These are phyloP conservation scores for Philotrypesis tridentata DNA, from an alignment of 1,140 invertebrate genomes.

Conservation along the genomic window DNA sequence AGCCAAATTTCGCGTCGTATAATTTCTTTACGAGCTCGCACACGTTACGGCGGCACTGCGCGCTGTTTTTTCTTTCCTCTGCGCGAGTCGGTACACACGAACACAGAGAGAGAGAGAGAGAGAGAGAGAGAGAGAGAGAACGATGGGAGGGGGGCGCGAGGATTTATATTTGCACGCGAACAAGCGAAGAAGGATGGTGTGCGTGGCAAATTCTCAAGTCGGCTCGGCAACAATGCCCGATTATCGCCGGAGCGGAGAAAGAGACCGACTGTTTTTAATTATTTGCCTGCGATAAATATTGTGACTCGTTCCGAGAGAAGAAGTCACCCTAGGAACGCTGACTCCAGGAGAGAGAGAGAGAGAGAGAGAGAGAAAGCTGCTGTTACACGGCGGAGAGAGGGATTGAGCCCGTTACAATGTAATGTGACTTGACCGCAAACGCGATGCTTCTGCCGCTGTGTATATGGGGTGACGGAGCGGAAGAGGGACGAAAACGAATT, in stretches of 20 bases:
- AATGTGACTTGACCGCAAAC: slow-evolving; percentile 47
- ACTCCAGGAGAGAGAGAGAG: neutral
- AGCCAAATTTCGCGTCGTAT: slow-evolving; percentile 12
- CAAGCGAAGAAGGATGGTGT: neutral
- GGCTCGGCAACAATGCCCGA: slow-evolving; percentile 30
- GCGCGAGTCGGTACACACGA: neutral
- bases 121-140: too few relatives aligned
- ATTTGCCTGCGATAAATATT: slow-evolving; percentile 55
- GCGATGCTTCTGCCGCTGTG: neutral
- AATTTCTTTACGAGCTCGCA: slow-evolving; percentile 20
- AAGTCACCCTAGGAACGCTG: slow-evolving; percentile 34
- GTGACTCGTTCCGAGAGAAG: slow-evolving; percentile 46
- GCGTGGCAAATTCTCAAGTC: slow-evolving; percentile 41
- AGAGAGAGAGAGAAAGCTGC: neutral
- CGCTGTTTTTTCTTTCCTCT: neutral
- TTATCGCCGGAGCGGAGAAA: slow-evolving; percentile 45
- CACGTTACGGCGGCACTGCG: too few relatives aligned
- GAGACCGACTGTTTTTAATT: slow-evolving; percentile 50
- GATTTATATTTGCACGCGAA: slow-evolving; percentile 11
- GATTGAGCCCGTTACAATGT: slow-evolving; percentile 28
- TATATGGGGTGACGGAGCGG: slow-evolving; percentile 4
- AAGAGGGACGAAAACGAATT: slow-evolving; percentile 39
- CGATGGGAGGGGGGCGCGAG: neutral
- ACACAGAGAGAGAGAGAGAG: too few relatives aligned
- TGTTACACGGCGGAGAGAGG: neutral